Conservation (phyloP, 2,113 vertebrate genomes). For the Amblyornis subalaris region DNA sequence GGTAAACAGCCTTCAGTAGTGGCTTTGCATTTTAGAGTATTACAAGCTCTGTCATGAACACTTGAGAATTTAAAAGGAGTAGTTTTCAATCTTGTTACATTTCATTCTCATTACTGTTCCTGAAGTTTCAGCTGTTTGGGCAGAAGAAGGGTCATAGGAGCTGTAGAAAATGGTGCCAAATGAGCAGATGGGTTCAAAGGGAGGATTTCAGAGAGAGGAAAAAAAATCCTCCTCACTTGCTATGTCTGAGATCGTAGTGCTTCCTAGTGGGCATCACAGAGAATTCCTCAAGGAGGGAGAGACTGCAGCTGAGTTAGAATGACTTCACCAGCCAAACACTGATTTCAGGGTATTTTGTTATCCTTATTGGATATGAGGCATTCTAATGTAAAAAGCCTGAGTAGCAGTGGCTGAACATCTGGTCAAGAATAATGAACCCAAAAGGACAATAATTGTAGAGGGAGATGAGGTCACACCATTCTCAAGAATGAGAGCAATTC, state of each 20-base stretch:
- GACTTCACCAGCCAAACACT: background rate
- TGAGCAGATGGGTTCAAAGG: background rate
- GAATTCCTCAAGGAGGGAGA: background rate
- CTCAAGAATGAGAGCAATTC: background rate
- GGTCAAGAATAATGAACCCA: background rate
- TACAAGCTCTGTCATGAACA: background rate
- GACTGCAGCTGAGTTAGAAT: background rate
- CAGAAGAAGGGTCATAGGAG: background rate
- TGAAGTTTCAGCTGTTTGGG: background rate
- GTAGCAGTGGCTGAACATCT: background rate
- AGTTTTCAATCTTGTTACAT: background rate
- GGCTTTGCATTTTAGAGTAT: background rate
- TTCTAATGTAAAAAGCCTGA: background rate
- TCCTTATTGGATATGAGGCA: background rate
- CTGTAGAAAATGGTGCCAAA: background rate
- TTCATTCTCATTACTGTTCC: background rate
- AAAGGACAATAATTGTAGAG: background rate
- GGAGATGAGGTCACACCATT: background rate
- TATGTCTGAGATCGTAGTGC: background rate
- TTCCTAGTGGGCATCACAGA: background rate
- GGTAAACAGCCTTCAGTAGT: background rate
- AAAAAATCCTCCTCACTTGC: background rate
- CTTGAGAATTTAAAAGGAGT: background rate
- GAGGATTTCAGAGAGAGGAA: background rate
- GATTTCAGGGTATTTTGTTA: background rate